Evolutionary conservation across 2,888 invertebrate genomes (phyloP).

Genomic region (Caenorhabditis afra): DNA sequence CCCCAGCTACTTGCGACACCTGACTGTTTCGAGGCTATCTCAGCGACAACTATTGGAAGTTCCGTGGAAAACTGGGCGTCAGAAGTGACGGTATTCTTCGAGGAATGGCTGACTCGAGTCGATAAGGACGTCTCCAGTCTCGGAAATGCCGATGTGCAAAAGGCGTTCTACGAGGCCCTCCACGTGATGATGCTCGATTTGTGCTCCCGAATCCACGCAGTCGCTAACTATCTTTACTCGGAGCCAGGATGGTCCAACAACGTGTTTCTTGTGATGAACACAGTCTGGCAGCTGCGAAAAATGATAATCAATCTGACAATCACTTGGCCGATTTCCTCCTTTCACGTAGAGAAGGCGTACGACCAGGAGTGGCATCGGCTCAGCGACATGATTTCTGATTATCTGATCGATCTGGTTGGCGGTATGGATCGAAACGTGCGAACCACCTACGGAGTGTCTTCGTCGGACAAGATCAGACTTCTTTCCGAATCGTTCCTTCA

Average conservation of each 20-base stretch:
- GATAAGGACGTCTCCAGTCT: conserved; percentile 15
- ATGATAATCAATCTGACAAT: conserved; percentile 31
- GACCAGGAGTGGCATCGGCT: conserved; percentile 48
- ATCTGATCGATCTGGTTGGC: conserved; percentile 33
- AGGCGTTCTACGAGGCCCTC: conserved; percentile 33
- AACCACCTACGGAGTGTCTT: not conserved
- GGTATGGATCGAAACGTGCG: conserved; percentile 27
- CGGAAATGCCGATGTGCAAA: conserved; percentile 28
- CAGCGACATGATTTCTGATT: conserved; percentile 42
- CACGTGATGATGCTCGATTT: conserved; percentile 36
- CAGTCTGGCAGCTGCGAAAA: conserved; percentile 38
- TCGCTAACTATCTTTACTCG: conserved; percentile 18
- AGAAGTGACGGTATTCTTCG: conserved; percentile 50
- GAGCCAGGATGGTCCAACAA: conserved; percentile 44
- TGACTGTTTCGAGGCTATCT: conserved; percentile 24
- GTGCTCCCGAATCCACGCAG: conserved; percentile 23
- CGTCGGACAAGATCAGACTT: conserved; percentile 8
- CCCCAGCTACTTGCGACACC: conserved; percentile 11
- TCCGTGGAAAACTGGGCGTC: conserved; percentile 32
- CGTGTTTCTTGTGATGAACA: conserved; percentile 57
- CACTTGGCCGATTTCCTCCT: conserved; percentile 42
- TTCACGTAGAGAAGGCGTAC: conserved; percentile 30
- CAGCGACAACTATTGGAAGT: conserved; percentile 14
- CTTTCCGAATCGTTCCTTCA: conserved; percentile 23
- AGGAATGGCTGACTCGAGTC: conserved; percentile 44